Conservation (phyloP, 2,797 vertebrate genomes). For the Erpetoichthys calabaricus region DNA sequence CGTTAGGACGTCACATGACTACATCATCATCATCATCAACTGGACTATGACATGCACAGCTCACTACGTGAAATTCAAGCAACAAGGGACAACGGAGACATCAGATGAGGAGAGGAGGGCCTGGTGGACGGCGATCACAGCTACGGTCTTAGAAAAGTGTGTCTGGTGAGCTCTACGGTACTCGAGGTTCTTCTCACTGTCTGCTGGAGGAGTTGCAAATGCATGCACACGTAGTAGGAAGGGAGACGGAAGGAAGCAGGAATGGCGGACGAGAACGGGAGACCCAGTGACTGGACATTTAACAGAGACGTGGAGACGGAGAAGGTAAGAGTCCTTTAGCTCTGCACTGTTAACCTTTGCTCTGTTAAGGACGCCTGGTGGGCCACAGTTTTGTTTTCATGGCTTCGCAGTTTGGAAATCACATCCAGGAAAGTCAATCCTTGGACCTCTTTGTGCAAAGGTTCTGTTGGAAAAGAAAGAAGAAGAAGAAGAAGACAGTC, state of each 20-base stretch:
- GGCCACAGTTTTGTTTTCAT: conserved; percentile 95
- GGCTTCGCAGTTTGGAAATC: conserved; percentile 79
- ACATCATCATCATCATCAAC: conserved; percentile 65
- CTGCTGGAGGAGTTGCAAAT: conserved; percentile 34
- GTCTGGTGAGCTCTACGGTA: conserved; percentile 11
- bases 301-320: conserved; percentile 39
- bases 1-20: conserved; percentile 23
- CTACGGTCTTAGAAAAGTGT: conserved; percentile 51
- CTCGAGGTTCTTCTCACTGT: conserved; percentile 23
- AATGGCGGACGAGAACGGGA: conserved; percentile 41
- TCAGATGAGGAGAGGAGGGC: conserved; percentile 34
- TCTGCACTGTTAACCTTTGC: conserved; percentile 89
- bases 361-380: conserved; percentile 95
- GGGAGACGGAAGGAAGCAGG: conserved; percentile 35
- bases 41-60: conserved; percentile 85
- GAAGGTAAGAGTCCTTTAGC: conserved; percentile 66
- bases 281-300: conserved; percentile 57
- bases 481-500: conserved; percentile 14
- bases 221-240: conserved; percentile 56
- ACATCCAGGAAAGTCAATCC: conserved; percentile 81
- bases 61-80: conserved; percentile 64
- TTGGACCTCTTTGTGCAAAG: conserved; percentile 85
- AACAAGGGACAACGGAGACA: conserved; percentile 63
- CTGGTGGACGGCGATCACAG: conserved; percentile 58
- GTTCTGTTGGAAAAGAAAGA: conserved; percentile 46